Conservation (phyloP, 2,888 invertebrate genomes). For the Altica lythri region DNA sequence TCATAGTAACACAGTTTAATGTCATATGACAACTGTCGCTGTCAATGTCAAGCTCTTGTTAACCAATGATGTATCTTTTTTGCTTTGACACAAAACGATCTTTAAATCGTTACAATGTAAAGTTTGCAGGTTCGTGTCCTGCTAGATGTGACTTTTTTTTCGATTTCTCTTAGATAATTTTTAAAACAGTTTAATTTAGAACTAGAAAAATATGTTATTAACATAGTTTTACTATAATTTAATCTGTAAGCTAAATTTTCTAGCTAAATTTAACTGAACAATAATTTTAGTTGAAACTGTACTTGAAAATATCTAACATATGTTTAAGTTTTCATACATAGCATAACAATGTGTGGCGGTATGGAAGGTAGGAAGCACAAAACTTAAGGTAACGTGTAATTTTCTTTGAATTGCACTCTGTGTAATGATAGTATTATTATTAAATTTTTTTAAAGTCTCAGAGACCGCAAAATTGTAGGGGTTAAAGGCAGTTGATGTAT, state of each 20-base stretch:
- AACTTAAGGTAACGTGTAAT: conserved; percentile 1
- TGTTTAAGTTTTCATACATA: conserved; percentile 5
- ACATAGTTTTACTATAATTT: background rate
- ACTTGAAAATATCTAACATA: conserved; percentile 4
- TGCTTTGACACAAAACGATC: too few relatives aligned
- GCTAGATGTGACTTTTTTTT: too few relatives aligned
- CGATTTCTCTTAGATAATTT: too few relatives aligned
- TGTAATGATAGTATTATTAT: background rate
- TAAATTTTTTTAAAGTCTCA: background rate
- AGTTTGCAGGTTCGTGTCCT: too few relatives aligned
- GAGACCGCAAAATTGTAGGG: background rate
- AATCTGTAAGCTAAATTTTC: conserved; percentile 6
- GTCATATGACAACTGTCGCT: too few relatives aligned
- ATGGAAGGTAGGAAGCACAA: conserved; percentile 1
- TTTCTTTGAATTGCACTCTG: background rate
- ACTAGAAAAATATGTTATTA: background rate
- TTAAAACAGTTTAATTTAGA: background rate
- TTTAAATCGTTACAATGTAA: too few relatives aligned
- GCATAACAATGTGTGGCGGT: background rate
- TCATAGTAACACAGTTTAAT: too few relatives aligned
- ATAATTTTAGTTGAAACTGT: conserved; percentile 2
- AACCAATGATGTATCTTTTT: too few relatives aligned
- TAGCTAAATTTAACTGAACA: background rate
- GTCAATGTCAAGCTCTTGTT: too few relatives aligned
- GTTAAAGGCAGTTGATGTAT: background rate